A percentile compares a stretch with the other conserved stretches of the same genome.
Evolutionary conservation across 2,888 invertebrate species (phyloP).

Genomic region (Anorthoa munda): DNA sequence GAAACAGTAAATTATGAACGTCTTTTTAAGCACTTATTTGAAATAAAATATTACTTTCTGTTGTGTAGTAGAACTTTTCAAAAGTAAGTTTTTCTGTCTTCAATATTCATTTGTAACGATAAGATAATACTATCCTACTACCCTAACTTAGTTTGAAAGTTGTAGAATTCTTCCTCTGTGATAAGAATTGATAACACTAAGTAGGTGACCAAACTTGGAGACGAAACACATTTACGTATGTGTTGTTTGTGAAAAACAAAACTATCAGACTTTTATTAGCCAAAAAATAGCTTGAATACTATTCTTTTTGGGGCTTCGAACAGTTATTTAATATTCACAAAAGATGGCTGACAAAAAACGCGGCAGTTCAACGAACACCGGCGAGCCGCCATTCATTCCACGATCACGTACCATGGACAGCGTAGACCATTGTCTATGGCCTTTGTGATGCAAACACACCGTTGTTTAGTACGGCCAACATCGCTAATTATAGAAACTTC

Average conservation of each 20-base stretch:
- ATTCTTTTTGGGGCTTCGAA: conserved; percentile 18
- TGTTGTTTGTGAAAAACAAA: conserved; percentile 12
- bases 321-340: conserved; percentile 62
- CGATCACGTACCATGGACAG: conserved; percentile 57
- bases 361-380: conserved; percentile 57
- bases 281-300: not conserved
- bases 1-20: too few species aligned
- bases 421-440: conserved; percentile 67
- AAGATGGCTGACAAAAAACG: conserved; percentile 56
- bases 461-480: conserved; percentile 57
- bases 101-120: conserved; percentile 12
- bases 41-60: too few species aligned
- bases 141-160: conserved; percentile 13
- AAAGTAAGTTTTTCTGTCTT: not conserved
- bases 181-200: conserved; percentile 42
- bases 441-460: conserved; percentile 65
- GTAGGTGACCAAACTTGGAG: conserved; percentile 5
- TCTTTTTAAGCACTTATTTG: too few species aligned
- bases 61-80: not conserved
- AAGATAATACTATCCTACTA: conserved; percentile 16
- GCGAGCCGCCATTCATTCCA: conserved; percentile 56
- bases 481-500: conserved; percentile 61
- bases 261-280: not conserved
- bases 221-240: not conserved
- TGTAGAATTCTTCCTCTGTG: conserved; percentile 28